Base-by-base conservation (phyloP, 2,888 invertebrate genomes). In the Caenorhabditis parvicauda region DNA sequence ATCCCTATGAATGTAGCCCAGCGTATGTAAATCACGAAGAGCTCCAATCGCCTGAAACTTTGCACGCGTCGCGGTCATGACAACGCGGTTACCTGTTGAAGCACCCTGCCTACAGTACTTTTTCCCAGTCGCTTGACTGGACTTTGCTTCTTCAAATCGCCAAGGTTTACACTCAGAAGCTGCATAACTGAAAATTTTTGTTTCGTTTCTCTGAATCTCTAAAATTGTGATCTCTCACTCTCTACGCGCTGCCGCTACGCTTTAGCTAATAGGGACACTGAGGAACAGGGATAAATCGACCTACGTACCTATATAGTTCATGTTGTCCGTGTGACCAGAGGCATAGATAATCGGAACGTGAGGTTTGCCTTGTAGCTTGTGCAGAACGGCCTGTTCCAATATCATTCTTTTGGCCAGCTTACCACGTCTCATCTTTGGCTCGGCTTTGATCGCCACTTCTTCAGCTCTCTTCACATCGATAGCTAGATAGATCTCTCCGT, bases 401-500 rank as follows among this genome's bases (percentile, higher is more conserved):
- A 75, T 67, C 73, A 75, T 74, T 37, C 75, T 52, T 21, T 57
- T 59, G 22, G 59, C 63, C 4, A 60, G 35, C 44, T 69, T 67
- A n/a, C 70, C 67, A 17, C 59, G 50, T 32, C 70, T 47, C 24
- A 24, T 52, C 21, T 62, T 67, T 32, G 67, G 70, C 41, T 75
- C 75, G 9, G 53, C 73, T 39, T 75, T 74, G 25, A 75, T 67
- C 3, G 75, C 75, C 19, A 72, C 70, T 39, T 65, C 61, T 43
- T 65, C 67, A 9, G 54, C 46, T 39, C 46, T 38, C 35, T 54
- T 47, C 47, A 66, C 50, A 49, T 75, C 75, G 9, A 60, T 48
- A 7, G 70, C 67, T 38, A 57, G 42, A 48, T 69, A 75, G 24
- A 75, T 73, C 52, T 74, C 70, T 1, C 75, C 75, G 51, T 75